Percentiles rank a stretch among this genome's conserved stretches.
These are phyloP conservation scores for Bedellia somnulentella DNA, from an alignment of 2,888 invertebrate genomes.

Conservation along the genomic window DNA sequence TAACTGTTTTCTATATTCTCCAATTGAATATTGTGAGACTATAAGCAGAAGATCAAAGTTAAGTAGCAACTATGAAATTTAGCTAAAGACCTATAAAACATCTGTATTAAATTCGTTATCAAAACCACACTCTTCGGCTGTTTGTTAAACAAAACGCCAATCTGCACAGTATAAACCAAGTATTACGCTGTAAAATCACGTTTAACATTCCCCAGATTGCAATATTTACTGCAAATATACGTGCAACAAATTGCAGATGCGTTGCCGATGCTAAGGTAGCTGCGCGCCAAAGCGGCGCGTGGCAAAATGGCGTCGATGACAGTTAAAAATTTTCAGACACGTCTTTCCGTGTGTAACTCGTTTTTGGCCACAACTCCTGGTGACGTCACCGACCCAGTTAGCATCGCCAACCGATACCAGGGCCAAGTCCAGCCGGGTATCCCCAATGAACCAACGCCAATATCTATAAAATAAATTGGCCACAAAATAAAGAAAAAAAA, in stretches of 20 bases:
- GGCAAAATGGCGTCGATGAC: slow-evolving; percentile 33
- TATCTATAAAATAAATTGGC: slow-evolving; percentile 60
- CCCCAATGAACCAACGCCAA: slow-evolving; percentile 57
- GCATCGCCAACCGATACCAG: slow-evolving; percentile 53
- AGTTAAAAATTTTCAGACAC: slow-evolving; percentile 38
- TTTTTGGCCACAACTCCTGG: slow-evolving; percentile 52
- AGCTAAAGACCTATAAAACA: no score
- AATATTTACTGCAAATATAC: slow-evolving; percentile 53
- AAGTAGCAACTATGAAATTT: no score
- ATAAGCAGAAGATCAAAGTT: no score
- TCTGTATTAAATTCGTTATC: no score
- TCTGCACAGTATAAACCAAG: no score
- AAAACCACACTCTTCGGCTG: no score
- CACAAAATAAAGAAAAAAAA: slow-evolving; percentile 41
- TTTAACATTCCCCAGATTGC: slow-evolving; percentile 1
- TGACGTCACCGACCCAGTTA: slow-evolving; percentile 54
- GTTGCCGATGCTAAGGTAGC: neutral
- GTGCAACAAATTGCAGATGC: slow-evolving; percentile 25
- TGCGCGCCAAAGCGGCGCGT: slow-evolving; percentile 34
- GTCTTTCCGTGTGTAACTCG: slow-evolving; percentile 49
- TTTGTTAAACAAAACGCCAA: no score
- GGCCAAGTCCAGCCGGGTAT: slow-evolving; percentile 57
- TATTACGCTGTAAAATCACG: no score
- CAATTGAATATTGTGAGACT: no score
- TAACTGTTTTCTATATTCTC: no score